These are phyloP conservation scores for Loriculus beryllinus DNA, from an alignment of 2,797 vertebrate genomes.

Conservation along the genomic window DNA sequence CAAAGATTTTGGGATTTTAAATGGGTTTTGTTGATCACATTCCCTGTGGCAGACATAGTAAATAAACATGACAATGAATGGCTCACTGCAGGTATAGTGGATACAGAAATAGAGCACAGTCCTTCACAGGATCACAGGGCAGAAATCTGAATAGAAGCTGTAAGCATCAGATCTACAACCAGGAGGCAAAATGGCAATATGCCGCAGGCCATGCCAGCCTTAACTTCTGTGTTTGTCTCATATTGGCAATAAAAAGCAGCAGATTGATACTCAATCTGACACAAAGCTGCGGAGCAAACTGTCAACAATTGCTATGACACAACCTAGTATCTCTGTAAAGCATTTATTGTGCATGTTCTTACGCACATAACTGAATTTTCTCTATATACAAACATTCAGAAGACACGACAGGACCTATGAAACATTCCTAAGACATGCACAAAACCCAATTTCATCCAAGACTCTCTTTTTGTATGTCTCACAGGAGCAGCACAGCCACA, in stretches of 20 bases:
- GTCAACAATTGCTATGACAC: background rate
- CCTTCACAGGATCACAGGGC: background rate
- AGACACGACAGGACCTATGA: background rate
- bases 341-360: background rate
- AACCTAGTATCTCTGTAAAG: background rate
- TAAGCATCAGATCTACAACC: background rate
- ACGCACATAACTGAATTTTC: background rate
- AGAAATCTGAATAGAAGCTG: background rate
- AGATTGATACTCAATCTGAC: background rate
- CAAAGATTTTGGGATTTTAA: background rate
- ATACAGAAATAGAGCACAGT: background rate
- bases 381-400: background rate
- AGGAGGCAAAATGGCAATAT: background rate
- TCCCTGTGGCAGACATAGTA: background rate
- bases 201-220: background rate
- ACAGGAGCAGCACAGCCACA: rapidly evolving
- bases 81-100: background rate
- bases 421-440: background rate
- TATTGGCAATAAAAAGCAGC: background rate
- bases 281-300: background rate
- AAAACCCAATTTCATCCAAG: rapidly evolving
- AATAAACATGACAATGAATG: background rate
- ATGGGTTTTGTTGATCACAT: background rate
- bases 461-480: background rate
- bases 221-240: background rate